These are phyloP conservation scores for Anoplopoma fimbria DNA, from an alignment of 2,113 vertebrate species.

Conservation along the genomic window DNA sequence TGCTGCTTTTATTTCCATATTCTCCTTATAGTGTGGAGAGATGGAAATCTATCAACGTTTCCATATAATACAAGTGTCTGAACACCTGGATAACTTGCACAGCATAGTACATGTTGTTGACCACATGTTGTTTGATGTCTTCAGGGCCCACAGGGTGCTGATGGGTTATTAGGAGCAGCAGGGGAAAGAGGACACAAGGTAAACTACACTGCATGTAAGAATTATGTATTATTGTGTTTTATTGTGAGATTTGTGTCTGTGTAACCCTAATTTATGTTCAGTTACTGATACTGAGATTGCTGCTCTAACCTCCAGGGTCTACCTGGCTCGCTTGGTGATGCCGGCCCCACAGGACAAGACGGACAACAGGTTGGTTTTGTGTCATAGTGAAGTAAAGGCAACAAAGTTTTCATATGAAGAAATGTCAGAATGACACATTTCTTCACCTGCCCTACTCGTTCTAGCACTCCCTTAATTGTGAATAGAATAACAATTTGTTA, in stretches of 20 bases:
- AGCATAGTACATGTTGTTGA: neutral
- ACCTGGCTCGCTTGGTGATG: slow-evolving; percentile 72
- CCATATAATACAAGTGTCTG: neutral
- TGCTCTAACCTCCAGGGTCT: slow-evolving; percentile 69
- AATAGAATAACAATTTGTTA: neutral
- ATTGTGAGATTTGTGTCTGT: neutral
- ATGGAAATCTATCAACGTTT: neutral
- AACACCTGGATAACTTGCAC: neutral
- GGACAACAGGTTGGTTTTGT: slow-evolving; percentile 79
- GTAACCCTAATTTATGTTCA: neutral
- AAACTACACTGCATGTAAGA: slow-evolving; percentile 4
- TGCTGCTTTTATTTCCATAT: slow-evolving; percentile 7
- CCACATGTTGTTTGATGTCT: slow-evolving; percentile 18
- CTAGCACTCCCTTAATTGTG: neutral
- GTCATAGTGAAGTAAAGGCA: neutral
- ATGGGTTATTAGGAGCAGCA: slow-evolving; percentile 77
- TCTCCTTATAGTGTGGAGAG: neutral
- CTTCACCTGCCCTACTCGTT: neutral
- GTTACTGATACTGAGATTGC: slow-evolving; percentile 7
- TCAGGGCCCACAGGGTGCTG: slow-evolving; percentile 83
- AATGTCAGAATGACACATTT: neutral
- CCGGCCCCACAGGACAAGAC: slow-evolving; percentile 74
- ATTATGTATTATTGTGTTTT: neutral
- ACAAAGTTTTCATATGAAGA: neutral
- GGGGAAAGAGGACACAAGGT: slow-evolving; percentile 89